These are phyloP conservation scores for Orientallactaga sibirica DNA, from an alignment of 2,797 vertebrate species.

Conservation along the genomic window DNA sequence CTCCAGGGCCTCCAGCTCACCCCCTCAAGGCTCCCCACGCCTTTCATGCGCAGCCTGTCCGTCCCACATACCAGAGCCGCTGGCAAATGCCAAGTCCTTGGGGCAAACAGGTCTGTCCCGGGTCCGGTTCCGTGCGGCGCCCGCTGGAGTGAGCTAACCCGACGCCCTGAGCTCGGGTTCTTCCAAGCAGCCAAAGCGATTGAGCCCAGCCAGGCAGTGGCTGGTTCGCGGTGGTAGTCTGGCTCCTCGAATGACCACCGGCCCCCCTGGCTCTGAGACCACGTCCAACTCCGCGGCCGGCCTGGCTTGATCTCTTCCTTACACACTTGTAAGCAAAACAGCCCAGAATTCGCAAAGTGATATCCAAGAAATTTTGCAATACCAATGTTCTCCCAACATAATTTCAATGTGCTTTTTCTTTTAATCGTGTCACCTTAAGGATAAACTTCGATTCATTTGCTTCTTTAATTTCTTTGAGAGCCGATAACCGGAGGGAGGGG, in stretches of 20 bases:
- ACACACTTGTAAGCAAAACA: background rate
- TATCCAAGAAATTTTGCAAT: slow-evolving; percentile 13
- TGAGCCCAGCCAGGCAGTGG: background rate
- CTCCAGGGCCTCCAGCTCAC: too few species aligned
- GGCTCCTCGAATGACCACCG: background rate
- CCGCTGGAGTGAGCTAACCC: rapidly evolving
- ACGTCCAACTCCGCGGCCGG: background rate
- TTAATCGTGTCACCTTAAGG: slow-evolving; percentile 5
- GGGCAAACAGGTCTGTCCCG: slow-evolving; percentile 65
- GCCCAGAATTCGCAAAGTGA: background rate
- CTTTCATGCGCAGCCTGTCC: background rate
- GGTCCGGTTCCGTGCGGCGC: background rate
- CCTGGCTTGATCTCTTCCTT: background rate
- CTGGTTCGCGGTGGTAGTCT: background rate
- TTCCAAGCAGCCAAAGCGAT: background rate
- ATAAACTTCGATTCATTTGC: background rate
- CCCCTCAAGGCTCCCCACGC: background rate
- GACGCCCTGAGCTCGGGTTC: background rate
- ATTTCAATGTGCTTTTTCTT: background rate
- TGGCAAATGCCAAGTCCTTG: too few species aligned
- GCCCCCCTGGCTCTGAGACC: too few species aligned
- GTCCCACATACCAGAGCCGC: too few species aligned
- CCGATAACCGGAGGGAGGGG: background rate
- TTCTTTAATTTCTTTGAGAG: slow-evolving; percentile 30
- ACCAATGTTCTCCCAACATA: slow-evolving; percentile 21